phyloP scores from a whole-genome alignment of 2,113 vertebrate species.

The Sporophila hypoxantha region DNA sequence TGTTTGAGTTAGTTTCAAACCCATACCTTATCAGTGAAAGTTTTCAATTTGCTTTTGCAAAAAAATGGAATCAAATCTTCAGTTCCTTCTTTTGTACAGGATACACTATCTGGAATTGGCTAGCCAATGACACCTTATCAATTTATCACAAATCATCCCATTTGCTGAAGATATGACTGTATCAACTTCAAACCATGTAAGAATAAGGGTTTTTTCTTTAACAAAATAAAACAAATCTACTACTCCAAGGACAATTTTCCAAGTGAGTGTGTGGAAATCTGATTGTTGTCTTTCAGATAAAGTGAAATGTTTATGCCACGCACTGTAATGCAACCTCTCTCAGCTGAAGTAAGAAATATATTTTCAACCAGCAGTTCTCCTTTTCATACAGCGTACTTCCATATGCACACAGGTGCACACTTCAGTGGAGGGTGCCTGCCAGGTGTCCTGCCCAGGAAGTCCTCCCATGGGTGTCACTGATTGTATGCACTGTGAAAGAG shows the following conservation, averaged over 20 bases:
- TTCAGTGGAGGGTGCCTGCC: background rate
- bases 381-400: background rate
- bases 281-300: background rate
- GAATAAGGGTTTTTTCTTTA: background rate
- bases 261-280: background rate
- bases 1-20: background rate
- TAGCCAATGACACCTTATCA: background rate
- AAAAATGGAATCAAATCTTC: background rate
- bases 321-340: background rate
- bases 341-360: background rate
- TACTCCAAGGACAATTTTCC: background rate
- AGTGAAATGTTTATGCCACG: background rate
- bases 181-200: background rate
- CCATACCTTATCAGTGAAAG: background rate
- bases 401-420: rapidly evolving
- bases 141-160: background rate
- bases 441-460: background rate
- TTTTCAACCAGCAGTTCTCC: background rate
- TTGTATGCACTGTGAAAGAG: background rate
- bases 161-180: background rate
- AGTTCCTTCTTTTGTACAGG: background rate
- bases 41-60: background rate
- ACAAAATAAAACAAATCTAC: background rate
- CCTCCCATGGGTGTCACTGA: background rate
- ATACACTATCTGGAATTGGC: background rate